Evolutionary conservation across 1,140 invertebrate genomes (phyloP).

Genomic region (Parapsyche elsis): DNA sequence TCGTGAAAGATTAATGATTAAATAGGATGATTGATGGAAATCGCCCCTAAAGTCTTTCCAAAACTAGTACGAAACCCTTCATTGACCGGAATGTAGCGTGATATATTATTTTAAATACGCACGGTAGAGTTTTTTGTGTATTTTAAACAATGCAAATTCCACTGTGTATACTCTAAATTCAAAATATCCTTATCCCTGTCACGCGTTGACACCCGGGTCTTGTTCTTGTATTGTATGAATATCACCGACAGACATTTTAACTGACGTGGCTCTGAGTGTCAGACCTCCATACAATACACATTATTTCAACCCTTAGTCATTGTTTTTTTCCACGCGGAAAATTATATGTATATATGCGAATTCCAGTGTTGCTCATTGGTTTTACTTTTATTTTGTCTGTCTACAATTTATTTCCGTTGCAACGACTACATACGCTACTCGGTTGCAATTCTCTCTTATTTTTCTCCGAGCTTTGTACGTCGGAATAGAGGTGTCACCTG

Average conservation of each 20-base stretch:
- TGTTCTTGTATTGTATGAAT: background rate
- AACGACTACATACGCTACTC: too few relatives aligned
- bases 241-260: background rate
- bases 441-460: background rate
- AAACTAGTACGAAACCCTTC: background rate
- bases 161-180: background rate
- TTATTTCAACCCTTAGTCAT: too few relatives aligned
- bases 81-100: background rate
- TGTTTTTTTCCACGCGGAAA: too few relatives aligned
- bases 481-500: conserved; percentile 9
- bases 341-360: too few relatives aligned
- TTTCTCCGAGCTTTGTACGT: background rate
- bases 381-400: too few relatives aligned
- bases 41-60: background rate
- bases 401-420: too few relatives aligned
- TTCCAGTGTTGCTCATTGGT: too few relatives aligned
- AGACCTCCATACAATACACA: background rate
- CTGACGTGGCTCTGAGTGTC: background rate
- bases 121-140: background rate
- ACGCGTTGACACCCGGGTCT: background rate
- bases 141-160: background rate
- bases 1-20: background rate
- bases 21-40: background rate
- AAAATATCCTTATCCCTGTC: background rate
- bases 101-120: background rate